phyloP scores from a whole-genome alignment of 1,140 invertebrate species.

The Hermatobates lingyangjiaoensis region DNA sequence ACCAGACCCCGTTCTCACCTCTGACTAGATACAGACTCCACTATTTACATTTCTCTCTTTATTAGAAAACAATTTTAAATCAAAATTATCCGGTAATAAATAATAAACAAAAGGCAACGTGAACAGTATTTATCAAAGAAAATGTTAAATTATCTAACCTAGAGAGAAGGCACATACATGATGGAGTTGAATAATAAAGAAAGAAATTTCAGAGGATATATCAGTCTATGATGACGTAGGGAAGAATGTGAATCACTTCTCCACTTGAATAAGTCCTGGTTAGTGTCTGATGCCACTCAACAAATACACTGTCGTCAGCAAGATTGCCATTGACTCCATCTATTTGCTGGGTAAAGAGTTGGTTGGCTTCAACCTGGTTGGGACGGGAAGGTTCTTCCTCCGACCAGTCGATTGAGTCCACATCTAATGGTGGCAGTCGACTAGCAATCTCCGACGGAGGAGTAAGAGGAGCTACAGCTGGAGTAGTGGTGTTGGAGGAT shows the following conservation, averaged over 20 bases:
- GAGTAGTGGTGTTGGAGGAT: neutral
- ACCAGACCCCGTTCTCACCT: no score
- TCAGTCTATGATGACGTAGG: constrained; percentile 81
- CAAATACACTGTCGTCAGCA: constrained; percentile 34
- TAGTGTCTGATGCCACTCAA: constrained; percentile 64
- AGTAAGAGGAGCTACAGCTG: constrained; percentile 2
- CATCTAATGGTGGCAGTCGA: constrained; percentile 39
- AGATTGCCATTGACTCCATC: constrained; percentile 41
- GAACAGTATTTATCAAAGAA: no score
- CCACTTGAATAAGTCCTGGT: constrained; percentile 43
- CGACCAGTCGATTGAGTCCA: constrained; percentile 32
- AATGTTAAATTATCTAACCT: no score
- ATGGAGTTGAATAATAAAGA: no score
- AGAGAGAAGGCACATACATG: no score
- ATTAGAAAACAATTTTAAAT: no score
- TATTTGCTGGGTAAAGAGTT: constrained; percentile 26
- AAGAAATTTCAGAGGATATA: no score
- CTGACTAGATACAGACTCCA: no score
- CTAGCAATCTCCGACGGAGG: constrained; percentile 31
- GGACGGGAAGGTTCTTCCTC: constrained; percentile 19
- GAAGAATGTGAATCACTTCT: constrained; percentile 65
- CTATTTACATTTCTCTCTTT: no score
- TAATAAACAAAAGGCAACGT: no score
- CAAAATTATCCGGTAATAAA: no score
- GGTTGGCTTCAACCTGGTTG: constrained; percentile 22